phyloP scores from a whole-genome alignment of 2,113 vertebrate species.

The Pogona vitticeps region DNA sequence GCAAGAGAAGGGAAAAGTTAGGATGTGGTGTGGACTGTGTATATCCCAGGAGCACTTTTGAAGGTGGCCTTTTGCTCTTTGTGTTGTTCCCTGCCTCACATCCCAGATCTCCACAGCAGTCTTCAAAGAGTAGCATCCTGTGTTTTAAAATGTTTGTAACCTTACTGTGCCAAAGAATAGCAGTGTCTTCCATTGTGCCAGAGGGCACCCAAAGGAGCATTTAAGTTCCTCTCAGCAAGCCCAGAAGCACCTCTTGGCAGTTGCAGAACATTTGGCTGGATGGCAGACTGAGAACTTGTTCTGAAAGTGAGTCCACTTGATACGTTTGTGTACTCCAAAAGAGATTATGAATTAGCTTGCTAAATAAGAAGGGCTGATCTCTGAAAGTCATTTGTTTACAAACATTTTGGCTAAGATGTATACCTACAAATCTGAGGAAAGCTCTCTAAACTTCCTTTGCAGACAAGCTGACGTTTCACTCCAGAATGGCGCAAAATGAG shows the following conservation, averaged over 20 bases:
- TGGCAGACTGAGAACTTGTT: slow-evolving; percentile 23
- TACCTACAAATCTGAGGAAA: slow-evolving; percentile 18
- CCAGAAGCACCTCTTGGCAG: neutral
- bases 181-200: slow-evolving; percentile 21
- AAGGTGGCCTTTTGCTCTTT: neutral
- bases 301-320: neutral
- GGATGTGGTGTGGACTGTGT: neutral
- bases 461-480: neutral
- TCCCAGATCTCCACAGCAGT: neutral
- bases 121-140: neutral
- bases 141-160: slow-evolving; percentile 22
- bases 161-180: slow-evolving; percentile 2
- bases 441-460: neutral
- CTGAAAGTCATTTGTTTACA: slow-evolving; percentile 6
- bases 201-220: neutral
- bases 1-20: neutral
- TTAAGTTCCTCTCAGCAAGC: slow-evolving; percentile 23
- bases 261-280: slow-evolving; percentile 7
- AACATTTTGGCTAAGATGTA: neutral
- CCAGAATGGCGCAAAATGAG: neutral
- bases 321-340: neutral
- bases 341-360: neutral
- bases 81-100: neutral
- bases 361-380: neutral
- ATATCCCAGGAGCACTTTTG: neutral